phyloP scores from a whole-genome alignment of 2,888 invertebrate species.

The Heliconius sara region DNA sequence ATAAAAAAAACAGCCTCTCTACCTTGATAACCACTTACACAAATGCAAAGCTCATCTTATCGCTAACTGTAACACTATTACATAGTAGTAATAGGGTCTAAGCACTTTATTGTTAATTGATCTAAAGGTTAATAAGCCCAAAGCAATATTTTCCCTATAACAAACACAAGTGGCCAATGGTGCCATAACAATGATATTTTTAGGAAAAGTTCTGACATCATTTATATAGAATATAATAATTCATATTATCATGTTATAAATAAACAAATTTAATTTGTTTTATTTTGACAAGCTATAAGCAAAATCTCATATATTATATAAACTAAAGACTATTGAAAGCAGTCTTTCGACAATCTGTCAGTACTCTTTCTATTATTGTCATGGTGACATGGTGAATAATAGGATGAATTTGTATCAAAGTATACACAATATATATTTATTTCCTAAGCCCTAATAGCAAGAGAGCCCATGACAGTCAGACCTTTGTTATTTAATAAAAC shows the following conservation, averaged over 20 bases:
- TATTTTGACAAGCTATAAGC: not conserved
- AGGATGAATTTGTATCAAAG: not conserved
- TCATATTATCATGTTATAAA: not conserved
- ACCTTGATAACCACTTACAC: no score
- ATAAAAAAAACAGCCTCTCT: no score
- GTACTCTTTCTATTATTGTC: not conserved
- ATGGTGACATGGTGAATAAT: not conserved
- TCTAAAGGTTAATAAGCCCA: not conserved
- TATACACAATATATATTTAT: no score
- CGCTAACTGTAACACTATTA: not conserved
- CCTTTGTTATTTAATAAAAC: no score
- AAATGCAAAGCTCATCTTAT: no score
- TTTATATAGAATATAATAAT: not conserved
- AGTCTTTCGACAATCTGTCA: not conserved
- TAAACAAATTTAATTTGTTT: not conserved
- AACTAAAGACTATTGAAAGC: not conserved
- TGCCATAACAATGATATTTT: not conserved
- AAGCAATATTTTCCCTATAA: not conserved
- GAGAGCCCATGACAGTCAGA: no score
- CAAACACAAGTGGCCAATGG: not conserved
- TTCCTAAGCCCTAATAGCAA: no score
- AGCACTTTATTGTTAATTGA: not conserved
- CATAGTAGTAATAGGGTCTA: not conserved
- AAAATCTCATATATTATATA: not conserved
- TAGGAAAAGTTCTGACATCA: not conserved